Evolutionary conservation across 2,888 invertebrate species (phyloP), one percentile per base, ranked within the genome.

Genomic region (Tuberolachnus salignus): DNA sequence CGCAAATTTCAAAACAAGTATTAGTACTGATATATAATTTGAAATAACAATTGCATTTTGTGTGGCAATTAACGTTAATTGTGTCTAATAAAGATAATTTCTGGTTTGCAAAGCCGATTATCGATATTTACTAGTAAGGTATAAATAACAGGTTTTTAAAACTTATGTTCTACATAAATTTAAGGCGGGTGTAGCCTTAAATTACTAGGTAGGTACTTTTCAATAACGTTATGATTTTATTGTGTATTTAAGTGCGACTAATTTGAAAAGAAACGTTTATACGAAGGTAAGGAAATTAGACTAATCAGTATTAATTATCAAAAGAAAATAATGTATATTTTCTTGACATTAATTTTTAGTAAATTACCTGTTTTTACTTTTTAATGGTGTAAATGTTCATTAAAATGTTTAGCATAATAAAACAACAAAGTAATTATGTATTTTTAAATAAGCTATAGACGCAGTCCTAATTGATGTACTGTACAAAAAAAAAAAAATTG

Each of bases 401-500:
- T 75, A 57, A 67, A 46, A 46, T 57, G 55, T 73, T 63, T 53
- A 73, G 63, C 63, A 23, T 73, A 73, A 73, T 64, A 53, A 73
- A 73, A 64, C 53, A 73, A 34, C 34, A 21, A 3, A 19, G 61
- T 63, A 73, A 73, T 73, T 73, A 64, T 53, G 16, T 21, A 59
- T 53, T 19, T 64, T 53, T 73, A 51, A 73, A 42, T 73, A 42
- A 21, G 42, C 16, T n/a, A 64, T 64, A 53, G 42, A 11, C 51
- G 16, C 16, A 49, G 16, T 63, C 73, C 6, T 73, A 73, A 73
- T 73, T 63, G 3, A 64, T 51, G 34, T 42, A n/a, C 23, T 64
- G 21, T 51, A 9, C n/a, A n/a, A 53, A 55, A 53, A 67, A 69
- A 55, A 53, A 67, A 69, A 73, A 73, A 34, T 72, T n/a, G 4